These are phyloP conservation scores for Dendrophyllia cribrosa DNA, from an alignment of 64 coral and sea anemone genomes.

Conservation along the genomic window DNA sequence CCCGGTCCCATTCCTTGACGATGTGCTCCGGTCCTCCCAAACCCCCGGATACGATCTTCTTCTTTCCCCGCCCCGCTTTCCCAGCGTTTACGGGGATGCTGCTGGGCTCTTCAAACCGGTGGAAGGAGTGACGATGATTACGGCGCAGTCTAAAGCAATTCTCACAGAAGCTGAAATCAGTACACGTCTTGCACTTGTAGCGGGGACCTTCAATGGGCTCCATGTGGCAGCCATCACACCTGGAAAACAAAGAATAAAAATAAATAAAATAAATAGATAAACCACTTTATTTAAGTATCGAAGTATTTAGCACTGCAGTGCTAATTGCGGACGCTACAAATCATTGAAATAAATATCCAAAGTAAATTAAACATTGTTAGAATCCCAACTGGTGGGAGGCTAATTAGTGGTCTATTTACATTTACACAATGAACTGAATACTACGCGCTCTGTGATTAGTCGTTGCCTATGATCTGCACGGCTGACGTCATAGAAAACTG, in stretches of 20 bases:
- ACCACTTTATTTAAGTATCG: too few relatives aligned
- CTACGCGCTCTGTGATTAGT: too few relatives aligned
- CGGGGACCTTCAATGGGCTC: slow-evolving; percentile 92
- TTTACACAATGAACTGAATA: too few relatives aligned
- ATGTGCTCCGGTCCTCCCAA: slow-evolving; percentile 70
- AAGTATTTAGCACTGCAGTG: too few relatives aligned
- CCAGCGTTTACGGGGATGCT: slow-evolving; percentile 95
- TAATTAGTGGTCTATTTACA: too few relatives aligned
- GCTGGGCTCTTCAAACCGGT: slow-evolving; percentile 89
- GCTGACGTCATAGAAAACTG: too few relatives aligned
- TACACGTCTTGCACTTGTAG: slow-evolving; percentile 92
- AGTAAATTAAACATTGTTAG: too few relatives aligned
- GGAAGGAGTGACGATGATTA: slow-evolving; percentile 90
- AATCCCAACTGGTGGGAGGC: too few relatives aligned
- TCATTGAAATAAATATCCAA: too few relatives aligned
- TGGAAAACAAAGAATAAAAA: not conserved
- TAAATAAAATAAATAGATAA: too few relatives aligned
- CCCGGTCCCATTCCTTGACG: slow-evolving; percentile 95
- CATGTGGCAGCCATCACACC: slow-evolving; percentile 93
- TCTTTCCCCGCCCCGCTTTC: slow-evolving; percentile 83
- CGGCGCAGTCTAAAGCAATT: slow-evolving; percentile 94
- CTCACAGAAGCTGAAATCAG: slow-evolving; percentile 96
- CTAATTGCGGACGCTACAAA: too few relatives aligned
- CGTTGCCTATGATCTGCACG: too few relatives aligned
- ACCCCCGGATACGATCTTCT: slow-evolving; percentile 26